Percentiles rank a stretch among this genome's conserved stretches.
Evolutionary conservation across 2,113 vertebrate genomes (phyloP).

Genomic region (Amphiprion percula): DNA sequence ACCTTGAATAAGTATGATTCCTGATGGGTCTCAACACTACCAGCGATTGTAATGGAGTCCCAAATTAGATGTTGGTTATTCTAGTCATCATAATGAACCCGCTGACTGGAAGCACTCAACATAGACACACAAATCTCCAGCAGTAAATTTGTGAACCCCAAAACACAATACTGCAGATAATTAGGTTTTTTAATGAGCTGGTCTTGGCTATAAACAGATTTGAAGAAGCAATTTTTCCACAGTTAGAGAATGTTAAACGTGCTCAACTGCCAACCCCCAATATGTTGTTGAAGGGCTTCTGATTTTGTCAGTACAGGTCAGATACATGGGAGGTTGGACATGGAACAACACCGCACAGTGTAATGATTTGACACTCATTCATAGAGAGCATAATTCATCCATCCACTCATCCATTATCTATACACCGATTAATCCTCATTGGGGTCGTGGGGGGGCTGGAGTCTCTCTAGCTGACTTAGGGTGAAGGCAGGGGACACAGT

Average conservation of each 20-base stretch:
- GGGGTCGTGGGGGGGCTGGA: too few species aligned
- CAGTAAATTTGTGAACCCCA: slow-evolving; percentile 52
- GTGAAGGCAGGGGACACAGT: too few species aligned
- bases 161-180: slow-evolving; percentile 72
- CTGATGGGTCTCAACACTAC: slow-evolving; percentile 83
- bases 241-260: slow-evolving; percentile 26
- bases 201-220: slow-evolving; percentile 57
- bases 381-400: too few species aligned
- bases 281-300: too few species aligned
- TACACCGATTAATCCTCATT: too few species aligned
- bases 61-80: slow-evolving; percentile 72
- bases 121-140: slow-evolving; percentile 50
- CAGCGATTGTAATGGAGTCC: slow-evolving; percentile 85
- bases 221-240: slow-evolving; percentile 32
- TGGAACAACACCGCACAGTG: too few species aligned
- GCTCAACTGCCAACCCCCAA: neutral
- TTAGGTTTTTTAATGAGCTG: slow-evolving; percentile 76
- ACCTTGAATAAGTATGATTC: slow-evolving; percentile 87
- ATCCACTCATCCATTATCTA: too few species aligned
- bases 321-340: too few species aligned
- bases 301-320: too few species aligned
- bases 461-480: too few species aligned
- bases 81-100: slow-evolving; percentile 77
- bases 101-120: slow-evolving; percentile 78
- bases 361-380: too few species aligned